Base-by-base conservation (phyloP, 2,888 invertebrate genomes). In the Pseudococcus jackbeardsleyi region DNA sequence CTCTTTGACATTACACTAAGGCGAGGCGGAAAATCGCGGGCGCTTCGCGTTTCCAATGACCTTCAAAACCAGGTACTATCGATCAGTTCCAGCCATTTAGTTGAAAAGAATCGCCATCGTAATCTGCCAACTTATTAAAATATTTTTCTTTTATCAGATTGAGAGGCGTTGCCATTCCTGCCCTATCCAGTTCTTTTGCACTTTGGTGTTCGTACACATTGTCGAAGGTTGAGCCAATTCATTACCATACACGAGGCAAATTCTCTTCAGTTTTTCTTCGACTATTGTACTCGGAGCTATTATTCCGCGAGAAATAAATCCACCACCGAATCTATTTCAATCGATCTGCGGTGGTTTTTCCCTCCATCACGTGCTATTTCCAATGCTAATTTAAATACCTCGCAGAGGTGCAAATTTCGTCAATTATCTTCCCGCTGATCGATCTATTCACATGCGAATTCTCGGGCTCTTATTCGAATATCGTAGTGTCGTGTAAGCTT, bases 21-120 rank as follows among this genome's bases (percentile, higher is more conserved):
- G 1, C 22, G 22, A 64, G 8, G 64, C 22, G 64, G 22, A 64
- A 64, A 64, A 64, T 64, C 64, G 19, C 64, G 64, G 22, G 59
- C 5, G 17, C 59, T 59, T 59, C 59, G 59, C 59, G 59, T 64
- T 64, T 64, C 64, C 19, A 22, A 64, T 64, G 64, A 64, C 64
- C 64, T 64, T 64, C 64, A 22, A n/a, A n/a, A 64, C 8, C 7
- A 64, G 11, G 64, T 64, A 19, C 15, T 64, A 64, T 64, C 64
- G 64, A 64, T 64, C 64, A 64, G 64, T 64, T 64, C 64, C 64
- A 64, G 64, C 22, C 64, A 64, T 64, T 64, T 64, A 64, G n/a
- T n/a, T 54, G 54, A 64, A 64, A 64, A 64, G 64, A 22, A 64
- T 64, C 22, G 22, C 22, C 64, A 64, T 64, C 64, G 19, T 64